A percentile compares a stretch with the other conserved stretches of the same genome.
Evolutionary conservation across 2,113 vertebrate species (phyloP).

Genomic region (Eptesicus fuscus): DNA sequence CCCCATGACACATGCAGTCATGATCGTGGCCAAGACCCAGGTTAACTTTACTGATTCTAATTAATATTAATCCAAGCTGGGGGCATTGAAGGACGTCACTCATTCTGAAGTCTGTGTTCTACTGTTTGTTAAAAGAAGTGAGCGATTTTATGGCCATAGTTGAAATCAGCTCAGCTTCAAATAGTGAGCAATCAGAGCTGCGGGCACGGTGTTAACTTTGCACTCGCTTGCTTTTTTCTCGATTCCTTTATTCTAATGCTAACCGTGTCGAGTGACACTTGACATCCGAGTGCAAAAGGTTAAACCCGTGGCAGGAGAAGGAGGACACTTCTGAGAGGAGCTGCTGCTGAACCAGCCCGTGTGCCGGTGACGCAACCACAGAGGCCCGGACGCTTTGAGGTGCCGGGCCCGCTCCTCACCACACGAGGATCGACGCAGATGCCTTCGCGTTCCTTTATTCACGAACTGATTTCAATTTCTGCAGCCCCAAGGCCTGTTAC

Average conservation of each 20-base stretch:
- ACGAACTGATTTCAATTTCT: background rate
- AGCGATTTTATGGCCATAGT: background rate
- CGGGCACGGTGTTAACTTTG: accelerated
- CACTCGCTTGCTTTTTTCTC: too few species aligned
- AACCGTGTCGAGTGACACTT: too few species aligned
- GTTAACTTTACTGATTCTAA: background rate
- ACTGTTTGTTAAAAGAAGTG: background rate
- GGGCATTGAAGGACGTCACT: background rate
- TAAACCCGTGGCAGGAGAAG: background rate
- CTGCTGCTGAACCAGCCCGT: accelerated
- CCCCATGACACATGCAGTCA: accelerated
- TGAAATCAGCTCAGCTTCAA: background rate
- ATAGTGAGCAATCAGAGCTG: background rate
- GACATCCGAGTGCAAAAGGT: too few species aligned
- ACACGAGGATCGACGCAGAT: conserved; percentile 30
- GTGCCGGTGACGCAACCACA: background rate
- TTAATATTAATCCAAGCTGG: background rate
- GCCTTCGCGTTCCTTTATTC: background rate
- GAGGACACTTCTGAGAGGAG: too few species aligned
- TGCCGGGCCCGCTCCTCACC: background rate
- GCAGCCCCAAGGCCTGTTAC: conserved; percentile 1
- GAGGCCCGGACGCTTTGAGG: conserved; percentile 23
- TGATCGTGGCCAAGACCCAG: background rate
- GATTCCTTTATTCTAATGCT: too few species aligned
- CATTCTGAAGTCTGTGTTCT: background rate